Base-by-base conservation (phyloP, 1,140 invertebrate species). In the Magallana ariakensis region DNA sequence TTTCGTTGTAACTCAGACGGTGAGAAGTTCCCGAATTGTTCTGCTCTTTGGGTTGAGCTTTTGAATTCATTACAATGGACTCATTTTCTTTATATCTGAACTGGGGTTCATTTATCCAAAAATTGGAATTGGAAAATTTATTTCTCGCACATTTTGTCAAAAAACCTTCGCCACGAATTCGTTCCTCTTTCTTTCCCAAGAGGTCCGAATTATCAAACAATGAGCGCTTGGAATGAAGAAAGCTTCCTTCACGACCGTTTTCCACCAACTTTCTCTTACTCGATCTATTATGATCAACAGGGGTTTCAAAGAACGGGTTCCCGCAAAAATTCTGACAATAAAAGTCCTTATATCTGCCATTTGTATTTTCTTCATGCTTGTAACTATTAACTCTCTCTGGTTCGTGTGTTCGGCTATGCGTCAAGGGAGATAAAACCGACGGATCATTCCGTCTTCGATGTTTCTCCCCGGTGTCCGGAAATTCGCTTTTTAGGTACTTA, bases 301-400 rank as follows among this genome's bases (percentile, higher is more conserved):
- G 66, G 33, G 66, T 75, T 75, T 75, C 66, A 75, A 75, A 75
- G 66, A 75, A 75, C 9, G 22, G 66, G 22, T 75, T 75, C 33
- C 33, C 9, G 22, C 22, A 26, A 13, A 75, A 75, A 26, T 75
- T 75, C 19, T 75, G 66, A 26, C 33, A 5, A 46, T 75, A 33
- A 9, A 75, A 75, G 22, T 75, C 66, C 15, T 8, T 75, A 11
- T 75, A 33, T 1, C 7, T 75, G 66, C 22, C 11, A 6, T 3
- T 66, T 19, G 10, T 19, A 26, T 75, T 11, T 75, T 26, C 26
- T 75, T 75, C 9, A 22, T 2, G 22, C 22, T 0, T 75, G 33
- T 26, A 75, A 10, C 10, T 11, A 11, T 75, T 11, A 10, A 26
- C 22, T 22, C 22, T 75, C 9, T 15, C 66, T 10, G 22, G 33